Evolutionary conservation across 2,797 vertebrate species (phyloP), one percentile per base, ranked within the genome.

Genomic region (Phalloptychus januarius): DNA sequence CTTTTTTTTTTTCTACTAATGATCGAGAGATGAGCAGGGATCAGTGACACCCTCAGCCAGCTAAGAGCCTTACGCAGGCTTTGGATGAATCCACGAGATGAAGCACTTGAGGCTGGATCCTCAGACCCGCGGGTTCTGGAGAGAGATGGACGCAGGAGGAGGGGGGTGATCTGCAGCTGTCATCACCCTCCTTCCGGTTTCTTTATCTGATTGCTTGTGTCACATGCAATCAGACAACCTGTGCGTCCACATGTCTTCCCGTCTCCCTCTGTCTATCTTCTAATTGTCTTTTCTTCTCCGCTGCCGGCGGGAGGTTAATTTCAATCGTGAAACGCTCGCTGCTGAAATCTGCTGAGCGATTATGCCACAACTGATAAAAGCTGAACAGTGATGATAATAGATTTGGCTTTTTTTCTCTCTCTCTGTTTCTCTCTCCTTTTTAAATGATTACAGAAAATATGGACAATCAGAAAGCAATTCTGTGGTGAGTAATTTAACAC

Each of bases 31-130:
- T 92, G 92, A 94, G 87, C 86, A 79, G 86, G 88, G 90, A 92
- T 93, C 87, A 90, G 91, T 77, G 79, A 80, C 82, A 83, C 85
- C 85, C 77, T 78, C 48, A 81, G 86, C 78, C 84, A 63, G n/a
- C 52, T 91, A 92, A 94, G 91, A 92, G 87, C 82, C 90, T 94
- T 93, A 93, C 83, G 81, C 83, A 78, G 87, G 86, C 88, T 92
- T 91, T 89, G 86, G 87, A 87, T 31, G 77, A 83, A 83, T 83
- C 83, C 40, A 78, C 56, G 77, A 88, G 86, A 85, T 76, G 84
- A 80, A 74, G 81, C 75, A 85, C 83, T 79, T 54, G 79, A 71
- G 72, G 82, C 78, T 73, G 83, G 75, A 70, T 70, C 87, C 85
- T 74, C 20, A 52, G 77, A 74, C 79, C 86, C 18, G 16, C 33